Percentiles rank a stretch among this genome's conserved stretches.
phyloP scores from a whole-genome alignment of 1,140 invertebrate species.

The Myzus persicae region DNA sequence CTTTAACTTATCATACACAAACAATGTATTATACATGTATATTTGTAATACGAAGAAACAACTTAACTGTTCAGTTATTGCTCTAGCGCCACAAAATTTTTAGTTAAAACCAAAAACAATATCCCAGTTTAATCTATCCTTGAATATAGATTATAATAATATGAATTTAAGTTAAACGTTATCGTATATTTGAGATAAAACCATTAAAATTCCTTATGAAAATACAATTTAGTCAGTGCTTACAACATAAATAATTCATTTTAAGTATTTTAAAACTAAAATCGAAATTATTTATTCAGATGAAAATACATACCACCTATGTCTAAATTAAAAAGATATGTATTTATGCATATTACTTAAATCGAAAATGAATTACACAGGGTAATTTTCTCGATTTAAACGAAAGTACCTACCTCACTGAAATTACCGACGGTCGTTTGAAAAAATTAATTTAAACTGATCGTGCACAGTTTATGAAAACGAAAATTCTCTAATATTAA shows the following conservation, averaged over 20 bases:
- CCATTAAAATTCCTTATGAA: neutral
- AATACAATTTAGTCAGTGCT: neutral
- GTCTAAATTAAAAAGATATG: neutral
- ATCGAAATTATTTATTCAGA: neutral
- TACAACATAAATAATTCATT: neutral
- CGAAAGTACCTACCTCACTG: neutral
- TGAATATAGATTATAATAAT: neutral
- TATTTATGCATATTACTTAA: neutral
- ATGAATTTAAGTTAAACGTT: neutral
- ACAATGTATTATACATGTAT: no score
- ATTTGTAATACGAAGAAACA: neutral
- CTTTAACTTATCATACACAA: no score
- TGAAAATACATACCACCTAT: neutral
- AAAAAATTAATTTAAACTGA: neutral
- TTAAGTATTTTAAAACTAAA: neutral
- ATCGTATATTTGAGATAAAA: neutral
- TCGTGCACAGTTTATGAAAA: neutral
- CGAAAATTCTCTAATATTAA: neutral
- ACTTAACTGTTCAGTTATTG: neutral
- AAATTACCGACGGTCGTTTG: neutral
- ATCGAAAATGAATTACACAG: neutral
- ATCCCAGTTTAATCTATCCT: neutral
- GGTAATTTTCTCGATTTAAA: neutral
- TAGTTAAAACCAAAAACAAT: neutral
- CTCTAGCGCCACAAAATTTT: neutral